Evolutionary conservation across 2,113 vertebrate species (phyloP).

Genomic region (Burhinus oedicnemus): DNA sequence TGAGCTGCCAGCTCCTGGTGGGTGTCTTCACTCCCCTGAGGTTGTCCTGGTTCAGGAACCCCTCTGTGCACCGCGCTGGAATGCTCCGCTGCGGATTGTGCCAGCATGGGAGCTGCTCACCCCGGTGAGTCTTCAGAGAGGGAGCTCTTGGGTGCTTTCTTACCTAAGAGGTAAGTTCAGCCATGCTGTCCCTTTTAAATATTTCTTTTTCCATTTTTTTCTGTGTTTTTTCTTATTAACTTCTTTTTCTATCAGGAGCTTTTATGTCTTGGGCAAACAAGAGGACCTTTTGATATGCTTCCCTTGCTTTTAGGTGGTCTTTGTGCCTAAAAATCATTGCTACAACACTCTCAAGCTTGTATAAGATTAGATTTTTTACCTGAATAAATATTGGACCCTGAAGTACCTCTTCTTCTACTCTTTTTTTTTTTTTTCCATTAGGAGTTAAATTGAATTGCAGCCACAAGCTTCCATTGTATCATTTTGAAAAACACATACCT

Average conservation of each 20-base stretch:
- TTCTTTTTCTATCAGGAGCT: neutral
- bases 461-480: neutral
- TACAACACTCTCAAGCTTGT: neutral
- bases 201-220: no score
- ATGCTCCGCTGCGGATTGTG: accelerated
- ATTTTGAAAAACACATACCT: neutral
- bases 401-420: neutral
- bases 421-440: neutral
- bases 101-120: accelerated
- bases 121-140: no score
- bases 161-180: neutral
- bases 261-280: neutral
- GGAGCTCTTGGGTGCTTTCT: neutral
- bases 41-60: accelerated
- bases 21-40: accelerated
- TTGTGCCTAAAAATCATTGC: neutral
- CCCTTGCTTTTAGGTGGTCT: neutral
- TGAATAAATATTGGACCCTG: neutral
- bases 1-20: accelerated
- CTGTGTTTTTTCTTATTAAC: neutral
- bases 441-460: neutral
- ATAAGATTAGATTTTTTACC: neutral
- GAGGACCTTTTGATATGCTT: neutral
- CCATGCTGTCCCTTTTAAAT: neutral
- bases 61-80: accelerated